These are phyloP conservation scores for Poecilia picta DNA, from an alignment of 2,797 vertebrate genomes.

Conservation along the genomic window DNA sequence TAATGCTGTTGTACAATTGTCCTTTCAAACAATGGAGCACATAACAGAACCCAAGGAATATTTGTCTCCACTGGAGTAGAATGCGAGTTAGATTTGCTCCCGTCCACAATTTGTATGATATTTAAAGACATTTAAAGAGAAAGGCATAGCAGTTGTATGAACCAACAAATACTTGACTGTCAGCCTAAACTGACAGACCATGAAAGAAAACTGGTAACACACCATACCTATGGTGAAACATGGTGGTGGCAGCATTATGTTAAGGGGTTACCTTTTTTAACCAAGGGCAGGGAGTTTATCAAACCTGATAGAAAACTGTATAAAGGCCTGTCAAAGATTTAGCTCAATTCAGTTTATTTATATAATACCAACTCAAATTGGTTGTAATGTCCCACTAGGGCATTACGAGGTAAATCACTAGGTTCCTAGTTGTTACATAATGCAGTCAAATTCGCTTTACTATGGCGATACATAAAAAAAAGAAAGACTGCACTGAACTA, in stretches of 20 bases:
- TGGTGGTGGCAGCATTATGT: background rate
- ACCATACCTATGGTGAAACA: background rate
- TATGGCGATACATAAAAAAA: background rate
- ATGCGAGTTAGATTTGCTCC: background rate
- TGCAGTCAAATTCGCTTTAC: background rate
- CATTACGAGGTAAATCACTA: background rate
- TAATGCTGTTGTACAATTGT: slow-evolving; percentile 35
- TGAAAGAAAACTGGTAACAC: background rate
- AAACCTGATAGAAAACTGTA: background rate
- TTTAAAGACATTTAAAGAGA: background rate
- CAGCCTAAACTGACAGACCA: background rate
- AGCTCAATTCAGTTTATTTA: background rate
- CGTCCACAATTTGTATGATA: background rate
- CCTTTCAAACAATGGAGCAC: slow-evolving; percentile 16
- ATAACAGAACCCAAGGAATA: slow-evolving; percentile 14
- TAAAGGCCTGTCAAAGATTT: background rate
- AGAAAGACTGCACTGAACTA: background rate
- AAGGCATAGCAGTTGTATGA: background rate
- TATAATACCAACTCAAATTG: background rate
- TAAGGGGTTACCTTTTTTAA: background rate
- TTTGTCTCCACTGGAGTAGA: slow-evolving; percentile 9
- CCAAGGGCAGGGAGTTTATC: background rate
- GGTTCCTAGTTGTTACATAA: background rate
- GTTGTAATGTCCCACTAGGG: background rate
- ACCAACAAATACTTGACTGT: background rate